A percentile compares a stretch with the other conserved stretches of the same genome.
These are phyloP conservation scores for Thunnus albacares DNA, from an alignment of 2,797 vertebrate species.

Conservation along the genomic window DNA sequence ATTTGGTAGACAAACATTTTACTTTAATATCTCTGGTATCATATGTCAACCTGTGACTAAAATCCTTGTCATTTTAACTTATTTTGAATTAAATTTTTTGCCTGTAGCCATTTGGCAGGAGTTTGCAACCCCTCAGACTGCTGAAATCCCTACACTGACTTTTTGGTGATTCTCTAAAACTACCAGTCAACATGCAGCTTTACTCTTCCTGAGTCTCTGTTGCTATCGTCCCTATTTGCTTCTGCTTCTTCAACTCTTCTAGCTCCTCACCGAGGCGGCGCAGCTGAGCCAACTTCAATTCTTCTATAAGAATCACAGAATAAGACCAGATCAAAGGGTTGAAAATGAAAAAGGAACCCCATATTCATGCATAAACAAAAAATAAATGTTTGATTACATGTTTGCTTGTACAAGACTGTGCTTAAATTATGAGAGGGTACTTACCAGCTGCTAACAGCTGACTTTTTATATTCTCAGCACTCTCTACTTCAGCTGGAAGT, in stretches of 20 bases:
- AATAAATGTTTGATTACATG: not conserved
- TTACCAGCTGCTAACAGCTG: slow-evolving; percentile 83
- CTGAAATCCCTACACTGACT: not conserved
- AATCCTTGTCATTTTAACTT: not conserved
- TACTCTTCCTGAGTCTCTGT: slow-evolving; percentile 36
- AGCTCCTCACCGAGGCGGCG: slow-evolving; percentile 57
- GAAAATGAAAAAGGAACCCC: not conserved
- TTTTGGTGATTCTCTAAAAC: not conserved
- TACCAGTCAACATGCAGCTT: not conserved
- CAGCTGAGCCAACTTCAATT: slow-evolving; percentile 74
- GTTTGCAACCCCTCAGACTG: not conserved
- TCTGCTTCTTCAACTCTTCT: slow-evolving; percentile 35
- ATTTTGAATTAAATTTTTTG: not conserved
- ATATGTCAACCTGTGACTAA: not conserved
- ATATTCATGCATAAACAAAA: not conserved
- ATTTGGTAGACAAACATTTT: not conserved
- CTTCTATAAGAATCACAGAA: slow-evolving; percentile 61
- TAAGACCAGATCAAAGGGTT: not conserved
- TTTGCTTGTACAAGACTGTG: slow-evolving; percentile 9
- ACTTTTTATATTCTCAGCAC: slow-evolving; percentile 67
- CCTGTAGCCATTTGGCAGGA: not conserved
- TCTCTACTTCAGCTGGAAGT: slow-evolving; percentile 79
- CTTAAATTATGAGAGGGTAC: slow-evolving; percentile 8
- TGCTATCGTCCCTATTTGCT: slow-evolving; percentile 11
- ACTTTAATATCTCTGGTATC: not conserved